phyloP scores from a whole-genome alignment of 2,888 invertebrate genomes.

The Acrobasis repandana region DNA sequence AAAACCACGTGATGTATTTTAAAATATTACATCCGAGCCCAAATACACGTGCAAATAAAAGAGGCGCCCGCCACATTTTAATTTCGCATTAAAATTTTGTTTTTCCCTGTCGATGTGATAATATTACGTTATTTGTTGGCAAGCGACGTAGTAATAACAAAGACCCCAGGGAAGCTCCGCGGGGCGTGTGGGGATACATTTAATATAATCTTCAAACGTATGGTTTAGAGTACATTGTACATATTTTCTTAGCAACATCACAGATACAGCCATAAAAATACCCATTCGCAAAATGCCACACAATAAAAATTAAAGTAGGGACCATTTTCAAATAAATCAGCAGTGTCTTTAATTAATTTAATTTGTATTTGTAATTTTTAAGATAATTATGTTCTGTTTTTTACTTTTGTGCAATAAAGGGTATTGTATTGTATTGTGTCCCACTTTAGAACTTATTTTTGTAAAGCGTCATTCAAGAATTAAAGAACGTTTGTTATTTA shows the following conservation, averaged over 20 bases:
- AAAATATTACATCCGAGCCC: not conserved
- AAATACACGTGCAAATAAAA: conserved; percentile 12
- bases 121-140: conserved; percentile 23
- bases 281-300: not conserved
- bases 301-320: not conserved
- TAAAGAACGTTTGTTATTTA: too few relatives aligned
- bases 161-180: conserved; percentile 15
- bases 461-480: too few relatives aligned
- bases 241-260: too few relatives aligned
- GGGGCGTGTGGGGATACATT: conserved; percentile 20
- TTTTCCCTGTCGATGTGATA: conserved; percentile 20
- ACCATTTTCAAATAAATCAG: too few relatives aligned
- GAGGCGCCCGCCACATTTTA: conserved; percentile 16
- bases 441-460: too few relatives aligned
- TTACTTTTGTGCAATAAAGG: too few relatives aligned
- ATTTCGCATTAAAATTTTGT: conserved; percentile 16
- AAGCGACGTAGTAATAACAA: conserved; percentile 22
- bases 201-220: conserved; percentile 22
- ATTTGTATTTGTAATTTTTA: too few relatives aligned
- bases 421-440: too few relatives aligned
- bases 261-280: not conserved
- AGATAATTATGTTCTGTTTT: too few relatives aligned
- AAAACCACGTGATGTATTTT: conserved; percentile 8
- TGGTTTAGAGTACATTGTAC: not conserved
- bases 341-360: too few relatives aligned